These are phyloP conservation scores for Formica selysi DNA, from an alignment of 1,140 invertebrate species.

Conservation along the genomic window DNA sequence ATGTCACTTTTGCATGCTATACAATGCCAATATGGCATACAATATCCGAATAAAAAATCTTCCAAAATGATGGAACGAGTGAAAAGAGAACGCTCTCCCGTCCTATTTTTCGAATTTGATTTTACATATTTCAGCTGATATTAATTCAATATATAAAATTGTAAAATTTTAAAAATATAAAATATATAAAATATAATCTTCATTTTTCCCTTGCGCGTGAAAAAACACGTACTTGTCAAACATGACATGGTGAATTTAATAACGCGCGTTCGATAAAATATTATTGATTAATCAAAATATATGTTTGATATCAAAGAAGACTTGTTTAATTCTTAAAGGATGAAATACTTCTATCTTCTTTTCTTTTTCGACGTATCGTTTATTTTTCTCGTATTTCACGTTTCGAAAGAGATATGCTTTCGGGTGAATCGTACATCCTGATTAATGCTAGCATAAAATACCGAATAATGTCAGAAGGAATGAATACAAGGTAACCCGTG, in stretches of 20 bases:
- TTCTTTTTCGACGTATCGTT: background rate
- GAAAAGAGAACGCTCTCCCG: background rate
- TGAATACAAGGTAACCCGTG: constrained; percentile 29
- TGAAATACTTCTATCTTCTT: background rate
- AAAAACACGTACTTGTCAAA: background rate
- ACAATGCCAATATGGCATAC: background rate
- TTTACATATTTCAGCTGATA: constrained; percentile 20
- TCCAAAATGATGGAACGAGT: background rate
- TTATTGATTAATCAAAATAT: background rate
- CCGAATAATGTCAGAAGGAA: constrained; percentile 36
- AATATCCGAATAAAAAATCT: background rate
- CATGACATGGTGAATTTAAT: background rate
- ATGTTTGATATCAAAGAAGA: too few relatives aligned
- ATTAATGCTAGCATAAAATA: constrained; percentile 3
- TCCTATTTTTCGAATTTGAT: background rate
- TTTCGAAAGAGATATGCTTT: background rate
- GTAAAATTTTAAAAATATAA: background rate
- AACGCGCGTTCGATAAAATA: background rate
- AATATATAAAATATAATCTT: background rate
- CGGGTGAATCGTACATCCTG: constrained; percentile 1
- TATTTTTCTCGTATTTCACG: background rate
- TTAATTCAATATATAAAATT: background rate
- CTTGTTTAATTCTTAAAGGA: too few relatives aligned
- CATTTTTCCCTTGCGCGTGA: background rate
- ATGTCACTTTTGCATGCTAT: background rate